These are phyloP conservation scores for Hexactinellida sp. DNA, from an alignment of 37 sponge, comb jelly and placozoan species.

Conservation along the genomic window DNA sequence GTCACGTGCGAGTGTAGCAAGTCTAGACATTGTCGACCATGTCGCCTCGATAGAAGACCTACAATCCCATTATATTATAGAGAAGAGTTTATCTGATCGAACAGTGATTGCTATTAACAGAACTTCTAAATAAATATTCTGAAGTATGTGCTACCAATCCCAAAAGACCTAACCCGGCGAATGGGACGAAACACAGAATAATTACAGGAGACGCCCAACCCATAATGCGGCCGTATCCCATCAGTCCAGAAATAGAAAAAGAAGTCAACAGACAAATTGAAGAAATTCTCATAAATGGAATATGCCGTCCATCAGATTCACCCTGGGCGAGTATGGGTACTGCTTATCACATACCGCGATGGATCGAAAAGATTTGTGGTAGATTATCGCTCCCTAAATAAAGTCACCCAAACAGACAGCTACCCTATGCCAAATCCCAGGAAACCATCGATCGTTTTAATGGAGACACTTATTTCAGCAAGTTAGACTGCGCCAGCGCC, in stretches of 20 bases:
- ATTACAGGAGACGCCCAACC: neutral
- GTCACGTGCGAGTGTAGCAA: neutral
- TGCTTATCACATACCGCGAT: neutral
- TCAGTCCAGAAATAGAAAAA: neutral
- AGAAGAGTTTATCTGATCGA: neutral
- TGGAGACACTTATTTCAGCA: neutral
- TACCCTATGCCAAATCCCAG: neutral
- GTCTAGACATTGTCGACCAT: neutral
- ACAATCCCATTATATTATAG: neutral
- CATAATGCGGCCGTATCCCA: neutral
- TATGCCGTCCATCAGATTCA: too few species aligned
- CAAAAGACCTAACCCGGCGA: neutral
- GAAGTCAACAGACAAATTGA: neutral
- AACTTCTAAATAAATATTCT: neutral
- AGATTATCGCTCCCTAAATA: neutral
- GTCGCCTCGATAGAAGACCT: neutral
- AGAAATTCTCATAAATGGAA: neutral
- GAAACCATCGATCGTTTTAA: neutral
- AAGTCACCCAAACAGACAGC: neutral
- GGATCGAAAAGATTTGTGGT: too few species aligned
- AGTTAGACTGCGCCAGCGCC: neutral
- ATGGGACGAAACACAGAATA: neutral
- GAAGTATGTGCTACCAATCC: neutral
- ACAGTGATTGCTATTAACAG: too few species aligned
- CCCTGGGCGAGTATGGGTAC: neutral